Base-by-base conservation (phyloP, 2,113 vertebrate genomes). In the Mus pahari region DNA sequence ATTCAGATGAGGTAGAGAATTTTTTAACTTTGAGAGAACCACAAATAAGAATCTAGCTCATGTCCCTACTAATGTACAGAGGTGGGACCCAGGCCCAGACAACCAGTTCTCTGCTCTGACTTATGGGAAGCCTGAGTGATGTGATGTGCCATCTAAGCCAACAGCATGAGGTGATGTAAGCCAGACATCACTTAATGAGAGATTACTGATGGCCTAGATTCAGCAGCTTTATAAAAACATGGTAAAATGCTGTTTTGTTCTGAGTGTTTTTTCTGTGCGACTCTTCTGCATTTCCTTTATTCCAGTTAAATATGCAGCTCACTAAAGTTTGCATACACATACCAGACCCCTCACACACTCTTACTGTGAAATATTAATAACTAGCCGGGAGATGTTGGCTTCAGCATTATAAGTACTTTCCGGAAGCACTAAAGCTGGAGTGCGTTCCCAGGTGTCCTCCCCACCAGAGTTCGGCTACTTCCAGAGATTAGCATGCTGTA, bases 401-500 rank as follows among this genome's bases (percentile, higher is more conserved):
- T 87, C 74, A 50, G 16, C 26, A 55, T 66, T 95, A 48, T 79
- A 45, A 92, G 83, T 92, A 55, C 86, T 95, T 91, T 78, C 17
- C 89, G 53, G 75, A 73, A 28, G 92, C 36, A 0, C 53, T 50
- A 77, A 39, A 93, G 53, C 86, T 91, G 33, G 45, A 73, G 39
- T 48, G 12, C 39, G 60, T 94, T 89, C 81, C 81, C 84, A 74
- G 53, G 71, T 39, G 7, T 84, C 84, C 64, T 81, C 55, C 60
- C 78, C 17, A 48, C 19, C 45, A 45, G 39, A n/a, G 90, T 48
- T 36, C 71, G 10, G 95, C 92, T 90, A 74, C 96, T 88, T 92
- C 82, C 68, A 73, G 71, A 96, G 84, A 88, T 88, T 83, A 83
- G 90, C 83, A 73, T n/a, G 53, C 45, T 93, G 4, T 74, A 83